Conservation (phyloP, 2,113 vertebrate genomes). For the Sylvietta virens region DNA sequence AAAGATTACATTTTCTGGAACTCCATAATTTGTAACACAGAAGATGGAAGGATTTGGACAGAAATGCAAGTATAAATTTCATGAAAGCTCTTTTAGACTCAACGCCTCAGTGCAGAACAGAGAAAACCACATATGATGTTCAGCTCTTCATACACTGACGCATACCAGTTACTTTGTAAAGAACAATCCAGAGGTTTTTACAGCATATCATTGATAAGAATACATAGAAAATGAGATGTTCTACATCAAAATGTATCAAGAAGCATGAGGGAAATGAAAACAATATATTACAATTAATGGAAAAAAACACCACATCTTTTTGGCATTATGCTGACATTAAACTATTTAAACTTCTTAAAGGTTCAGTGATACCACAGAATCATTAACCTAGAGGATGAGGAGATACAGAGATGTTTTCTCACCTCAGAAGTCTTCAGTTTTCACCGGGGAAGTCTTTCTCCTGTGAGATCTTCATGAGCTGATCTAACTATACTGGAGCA, state of each 20-base stretch:
- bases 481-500: not conserved
- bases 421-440: not conserved
- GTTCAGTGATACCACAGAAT: not conserved
- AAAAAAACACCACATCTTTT: not conserved
- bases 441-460: not conserved
- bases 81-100: not conserved
- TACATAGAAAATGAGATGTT: not conserved
- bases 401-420: not conserved
- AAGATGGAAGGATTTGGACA: not conserved
- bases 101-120: not conserved
- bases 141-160: fast-evolving
- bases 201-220: not conserved
- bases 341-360: not conserved
- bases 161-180: not conserved
- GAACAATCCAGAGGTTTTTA: not conserved
- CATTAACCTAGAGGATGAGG: not conserved
- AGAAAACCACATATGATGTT: not conserved
- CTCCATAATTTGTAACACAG: not conserved
- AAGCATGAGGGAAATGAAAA: not conserved
- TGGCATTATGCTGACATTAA: not conserved
- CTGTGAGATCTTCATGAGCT: not conserved
- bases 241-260: not conserved
- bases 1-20: not conserved
- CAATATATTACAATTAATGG: not conserved
- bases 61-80: not conserved